These are phyloP conservation scores for Antechinus stuartii DNA, from an alignment of 2,113 vertebrate species.

Conservation along the genomic window DNA sequence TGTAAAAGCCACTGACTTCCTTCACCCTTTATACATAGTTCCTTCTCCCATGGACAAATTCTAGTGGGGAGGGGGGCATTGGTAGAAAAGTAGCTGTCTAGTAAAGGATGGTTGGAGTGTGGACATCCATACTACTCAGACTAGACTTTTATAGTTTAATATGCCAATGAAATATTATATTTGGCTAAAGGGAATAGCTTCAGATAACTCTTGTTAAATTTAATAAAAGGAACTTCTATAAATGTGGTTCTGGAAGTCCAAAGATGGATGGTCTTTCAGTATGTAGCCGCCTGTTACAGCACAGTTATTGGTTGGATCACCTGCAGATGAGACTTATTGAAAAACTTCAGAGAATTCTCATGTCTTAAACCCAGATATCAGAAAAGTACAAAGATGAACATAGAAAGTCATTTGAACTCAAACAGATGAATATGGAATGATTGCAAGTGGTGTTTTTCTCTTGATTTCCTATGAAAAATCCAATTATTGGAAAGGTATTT, in stretches of 20 bases:
- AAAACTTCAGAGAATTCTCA: neutral
- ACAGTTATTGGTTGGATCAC: neutral
- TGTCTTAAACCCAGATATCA: neutral
- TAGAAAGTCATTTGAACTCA: neutral
- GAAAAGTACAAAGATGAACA: neutral
- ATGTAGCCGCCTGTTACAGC: neutral
- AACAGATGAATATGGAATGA: neutral
- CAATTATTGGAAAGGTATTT: neutral
- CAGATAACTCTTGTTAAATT: neutral
- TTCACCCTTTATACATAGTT: neutral
- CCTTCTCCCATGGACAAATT: neutral
- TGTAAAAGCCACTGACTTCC: neutral
- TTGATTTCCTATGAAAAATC: neutral
- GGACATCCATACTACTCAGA: neutral
- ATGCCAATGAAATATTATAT: neutral
- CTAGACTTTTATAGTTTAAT: neutral
- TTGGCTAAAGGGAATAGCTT: neutral
- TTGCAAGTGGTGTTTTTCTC: neutral
- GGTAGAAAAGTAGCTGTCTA: neutral
- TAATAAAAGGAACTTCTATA: neutral
- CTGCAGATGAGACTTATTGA: neutral
- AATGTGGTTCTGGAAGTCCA: neutral
- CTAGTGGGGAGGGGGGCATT: neutral
- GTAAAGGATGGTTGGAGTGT: neutral
- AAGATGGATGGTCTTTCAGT: neutral